Conservation (phyloP, 2,113 vertebrate genomes). For the Psilopogon haemacephalus region DNA sequence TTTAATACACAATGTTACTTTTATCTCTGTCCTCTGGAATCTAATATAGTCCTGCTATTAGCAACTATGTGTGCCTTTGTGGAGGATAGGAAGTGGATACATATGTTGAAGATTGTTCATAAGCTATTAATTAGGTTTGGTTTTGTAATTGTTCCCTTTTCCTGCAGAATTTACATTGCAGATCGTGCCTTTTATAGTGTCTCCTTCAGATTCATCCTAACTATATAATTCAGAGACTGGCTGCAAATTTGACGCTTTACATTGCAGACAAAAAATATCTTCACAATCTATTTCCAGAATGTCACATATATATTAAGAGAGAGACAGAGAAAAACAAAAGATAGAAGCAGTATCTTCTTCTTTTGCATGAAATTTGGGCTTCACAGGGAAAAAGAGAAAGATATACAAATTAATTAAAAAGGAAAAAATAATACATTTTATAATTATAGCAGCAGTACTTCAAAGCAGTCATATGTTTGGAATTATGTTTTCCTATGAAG, state of each 20-base stretch:
- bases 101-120: conserved; percentile 19
- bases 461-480: background rate
- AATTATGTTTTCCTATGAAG: background rate
- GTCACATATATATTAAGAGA: no score
- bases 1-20: conserved; percentile 13
- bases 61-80: background rate
- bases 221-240: background rate
- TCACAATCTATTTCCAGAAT: background rate
- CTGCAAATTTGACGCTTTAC: background rate
- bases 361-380: background rate
- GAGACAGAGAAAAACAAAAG: background rate
- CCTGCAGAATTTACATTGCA: conserved; percentile 21
- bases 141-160: conserved; percentile 3
- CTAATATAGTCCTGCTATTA: conserved; percentile 26
- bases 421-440: background rate
- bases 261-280: background rate
- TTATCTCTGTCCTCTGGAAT: conserved; percentile 1
- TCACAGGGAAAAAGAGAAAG: background rate
- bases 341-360: background rate
- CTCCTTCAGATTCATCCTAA: conserved; percentile 36
- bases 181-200: background rate
- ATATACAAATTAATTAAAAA: background rate
- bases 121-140: conserved; percentile 33
- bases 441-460: background rate
- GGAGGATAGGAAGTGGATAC: background rate